Evolutionary conservation across 1,140 invertebrate genomes (phyloP).

Genomic region (Drosophila busckii): DNA sequence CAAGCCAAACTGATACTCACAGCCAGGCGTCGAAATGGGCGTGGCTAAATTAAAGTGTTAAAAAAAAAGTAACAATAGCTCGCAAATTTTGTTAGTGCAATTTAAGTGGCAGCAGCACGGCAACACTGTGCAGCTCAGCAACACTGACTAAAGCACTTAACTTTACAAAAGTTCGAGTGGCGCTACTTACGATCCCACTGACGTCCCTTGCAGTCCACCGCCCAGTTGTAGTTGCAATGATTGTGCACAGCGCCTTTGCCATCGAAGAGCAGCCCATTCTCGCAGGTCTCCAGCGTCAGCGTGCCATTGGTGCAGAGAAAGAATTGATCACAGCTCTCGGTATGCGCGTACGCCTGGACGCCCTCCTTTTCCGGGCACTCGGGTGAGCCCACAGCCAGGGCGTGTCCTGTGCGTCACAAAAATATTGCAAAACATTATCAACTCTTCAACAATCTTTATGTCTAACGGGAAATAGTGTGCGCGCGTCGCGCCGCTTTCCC

Average conservation of each 20-base stretch:
- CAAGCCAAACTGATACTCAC: slow-evolving; percentile 93
- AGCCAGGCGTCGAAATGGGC: slow-evolving; percentile 87
- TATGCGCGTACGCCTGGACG: slow-evolving; percentile 89
- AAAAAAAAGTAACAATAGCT: not conserved
- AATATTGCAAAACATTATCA: not conserved
- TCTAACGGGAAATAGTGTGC: too few relatives aligned
- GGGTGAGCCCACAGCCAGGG: slow-evolving; percentile 70
- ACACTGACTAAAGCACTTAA: too few relatives aligned
- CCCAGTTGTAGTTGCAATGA: slow-evolving; percentile 97
- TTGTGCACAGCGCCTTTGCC: slow-evolving; percentile 92
- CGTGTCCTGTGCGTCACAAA: slow-evolving; percentile 45
- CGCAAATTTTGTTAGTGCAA: not conserved
- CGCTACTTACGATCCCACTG: slow-evolving; percentile 87
- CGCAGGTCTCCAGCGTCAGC: slow-evolving; percentile 92
- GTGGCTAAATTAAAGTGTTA: slow-evolving; percentile 82
- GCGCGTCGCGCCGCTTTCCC: too few relatives aligned
- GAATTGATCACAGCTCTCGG: slow-evolving; percentile 91
- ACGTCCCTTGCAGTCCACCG: slow-evolving; percentile 91
- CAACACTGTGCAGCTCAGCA: too few relatives aligned
- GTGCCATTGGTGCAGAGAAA: slow-evolving; percentile 95
- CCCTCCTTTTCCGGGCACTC: slow-evolving; percentile 85
- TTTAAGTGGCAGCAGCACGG: too few relatives aligned
- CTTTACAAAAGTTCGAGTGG: too few relatives aligned
- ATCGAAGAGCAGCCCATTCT: slow-evolving; percentile 94
- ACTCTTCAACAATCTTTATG: slow-evolving; percentile 6